A percentile compares a stretch with the other conserved stretches of the same genome.
Evolutionary conservation across 1,140 invertebrate genomes (phyloP).

Genomic region (Drosophila murphyi): DNA sequence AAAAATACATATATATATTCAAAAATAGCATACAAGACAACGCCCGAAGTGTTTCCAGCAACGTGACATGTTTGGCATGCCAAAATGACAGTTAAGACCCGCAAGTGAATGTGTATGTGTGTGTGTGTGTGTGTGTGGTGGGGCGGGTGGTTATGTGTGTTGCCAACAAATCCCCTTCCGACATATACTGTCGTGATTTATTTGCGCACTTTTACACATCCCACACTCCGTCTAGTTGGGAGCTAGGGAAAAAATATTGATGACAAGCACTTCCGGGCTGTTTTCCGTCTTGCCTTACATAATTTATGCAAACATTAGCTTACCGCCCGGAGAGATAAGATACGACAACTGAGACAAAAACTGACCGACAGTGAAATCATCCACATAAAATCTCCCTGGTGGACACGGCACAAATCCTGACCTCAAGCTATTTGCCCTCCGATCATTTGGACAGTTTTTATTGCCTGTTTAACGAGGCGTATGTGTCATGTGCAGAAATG

Average conservation of each 20-base stretch:
- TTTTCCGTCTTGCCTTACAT: constrained; percentile 59
- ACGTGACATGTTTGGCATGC: constrained; percentile 71
- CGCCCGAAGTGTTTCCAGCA: constrained; percentile 28
- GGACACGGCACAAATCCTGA: constrained; percentile 22
- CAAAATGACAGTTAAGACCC: constrained; percentile 56
- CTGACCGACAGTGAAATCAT: constrained; percentile 56
- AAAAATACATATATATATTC: constrained; percentile 19
- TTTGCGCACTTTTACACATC: constrained; percentile 43
- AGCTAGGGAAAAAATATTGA: constrained; percentile 53
- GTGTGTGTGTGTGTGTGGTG: constrained; percentile 7
- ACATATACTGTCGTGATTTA: constrained; percentile 61
- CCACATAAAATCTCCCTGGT: constrained; percentile 1
- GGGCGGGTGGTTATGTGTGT: not conserved
- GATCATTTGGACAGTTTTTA: constrained; percentile 69
- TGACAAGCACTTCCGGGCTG: constrained; percentile 78
- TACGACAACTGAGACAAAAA: constrained; percentile 26
- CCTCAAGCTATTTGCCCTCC: constrained; percentile 57
- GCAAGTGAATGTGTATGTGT: constrained; percentile 33
- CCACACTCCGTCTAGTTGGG: not conserved
- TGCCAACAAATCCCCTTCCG: constrained; percentile 9
- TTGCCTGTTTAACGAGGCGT: constrained; percentile 67
- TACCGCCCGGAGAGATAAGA: constrained; percentile 46
- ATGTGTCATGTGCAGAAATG: constrained; percentile 61
- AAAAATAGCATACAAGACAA: constrained; percentile 4
- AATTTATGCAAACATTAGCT: constrained; percentile 80